Evolutionary conservation across 2,797 vertebrate genomes (phyloP), one percentile per base, ranked within the genome.

Genomic region (Gymnodraco acuticeps): DNA sequence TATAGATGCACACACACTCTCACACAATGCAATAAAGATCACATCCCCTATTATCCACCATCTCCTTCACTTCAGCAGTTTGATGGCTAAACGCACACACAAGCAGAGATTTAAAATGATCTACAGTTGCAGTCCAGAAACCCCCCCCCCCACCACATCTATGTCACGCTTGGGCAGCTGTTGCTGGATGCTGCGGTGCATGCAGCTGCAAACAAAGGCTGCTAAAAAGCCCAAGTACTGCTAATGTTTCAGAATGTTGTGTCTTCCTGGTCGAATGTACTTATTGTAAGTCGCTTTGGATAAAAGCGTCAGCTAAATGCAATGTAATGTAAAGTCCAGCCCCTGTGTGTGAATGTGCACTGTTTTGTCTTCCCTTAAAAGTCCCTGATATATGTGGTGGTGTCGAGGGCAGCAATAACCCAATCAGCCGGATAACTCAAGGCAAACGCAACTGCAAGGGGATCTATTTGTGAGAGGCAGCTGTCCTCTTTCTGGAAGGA

Each of bases 201-300:
- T 80, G 71, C 83, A 87, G 87, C 87, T 87, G 84, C 84, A 91
- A 84, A 90, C 88, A 91, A 92, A 84, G 80, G 63, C 70, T 77
- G 78, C 76, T 77, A 73, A 59, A 83, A 78, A 88, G 77, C 78
- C 69, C 67, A 86, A 91, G 91, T 74, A 64, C 66, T 88, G 84
- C 54, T 33, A 46, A 75, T 70, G 77, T 90, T 90, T 89, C 78
- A 84, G 81, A 87, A 87, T 73, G 74, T n/a, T n/a, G n/a, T n/a
- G n/a, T n/a, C n/a, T n/a, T n/a, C n/a, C n/a, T n/a, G n/a, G n/a
- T n/a, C n/a, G n/a, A n/a, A n/a, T n/a, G n/a, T n/a, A n/a, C n/a
- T n/a, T n/a, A n/a, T n/a, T n/a, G n/a, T n/a, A n/a, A n/a, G n/a
- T n/a, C n/a, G n/a, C n/a, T n/a, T n/a, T n/a, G n/a, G n/a, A n/a